Evolutionary conservation across 2,113 vertebrate genomes (phyloP).

Genomic region (Octodon degus): DNA sequence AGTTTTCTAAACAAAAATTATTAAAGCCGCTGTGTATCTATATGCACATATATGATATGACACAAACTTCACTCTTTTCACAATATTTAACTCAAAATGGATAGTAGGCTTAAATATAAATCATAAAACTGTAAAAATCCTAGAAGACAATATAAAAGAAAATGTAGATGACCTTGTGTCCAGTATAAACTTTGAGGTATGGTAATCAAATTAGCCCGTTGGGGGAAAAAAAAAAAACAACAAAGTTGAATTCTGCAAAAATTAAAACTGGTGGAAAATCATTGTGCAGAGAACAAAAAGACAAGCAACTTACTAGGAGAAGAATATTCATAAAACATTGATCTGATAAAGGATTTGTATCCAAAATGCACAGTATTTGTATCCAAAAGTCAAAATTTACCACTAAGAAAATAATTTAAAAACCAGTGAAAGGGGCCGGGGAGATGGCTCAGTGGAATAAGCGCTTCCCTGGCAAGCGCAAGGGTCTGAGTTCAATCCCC

Average conservation of each 20-base stretch:
- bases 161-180: background rate
- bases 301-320: background rate
- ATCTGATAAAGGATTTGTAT: background rate
- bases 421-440: too few relatives aligned
- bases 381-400: background rate
- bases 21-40: background rate
- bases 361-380: background rate
- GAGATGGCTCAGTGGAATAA: too few relatives aligned
- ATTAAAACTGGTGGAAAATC: background rate
- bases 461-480: too few relatives aligned
- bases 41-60: background rate
- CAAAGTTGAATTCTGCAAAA: background rate
- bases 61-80: background rate
- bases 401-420: background rate
- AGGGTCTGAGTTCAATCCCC: too few relatives aligned
- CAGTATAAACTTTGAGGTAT: background rate
- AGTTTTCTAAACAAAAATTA: background rate
- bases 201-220: too few relatives aligned
- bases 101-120: background rate
- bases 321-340: background rate
- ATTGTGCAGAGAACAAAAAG: background rate
- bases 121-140: background rate
- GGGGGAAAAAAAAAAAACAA: background rate
- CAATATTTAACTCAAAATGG: background rate
- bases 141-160: background rate